Evolutionary conservation across 2,888 invertebrate genomes (phyloP), one percentile per base, ranked within the genome.

Genomic region (Calephelis perditalis): DNA sequence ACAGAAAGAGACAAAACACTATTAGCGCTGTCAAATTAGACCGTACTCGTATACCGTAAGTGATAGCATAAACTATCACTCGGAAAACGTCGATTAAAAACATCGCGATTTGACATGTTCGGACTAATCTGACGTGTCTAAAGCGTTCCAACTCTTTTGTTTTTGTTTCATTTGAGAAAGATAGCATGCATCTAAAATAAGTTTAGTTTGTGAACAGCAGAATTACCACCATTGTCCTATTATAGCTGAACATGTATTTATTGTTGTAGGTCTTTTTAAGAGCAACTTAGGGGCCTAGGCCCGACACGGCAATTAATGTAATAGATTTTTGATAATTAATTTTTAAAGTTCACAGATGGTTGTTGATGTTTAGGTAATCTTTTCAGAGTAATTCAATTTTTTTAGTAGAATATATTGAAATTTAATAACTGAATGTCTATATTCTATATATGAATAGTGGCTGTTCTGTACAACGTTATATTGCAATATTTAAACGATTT

Each of bases 261-360:
- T 60, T 66, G 61, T 58, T 54, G 66, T 67, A 63, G 65, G 67
- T 60, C 56, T 62, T 56, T 58, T 58, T 62, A 56, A 56, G 62
- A 62, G 63, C 52, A 66, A 65, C 66, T 71, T 86, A 86, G 78
- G 82, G 86, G 84, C 80, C 77, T 87, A 86, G 86, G 84, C 85
- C 84, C 81, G 66, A 68, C 62, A 64, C 64, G 66, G 66, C 64
- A 66, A 70, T 79, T 82, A 78, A 73, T 73, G 69, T 62, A 73
- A 75, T 75, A 76, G 73, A 76, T 75, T 80, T 49, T 52, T 52
- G 52, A 78, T 84, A 78, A 75, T 79, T 78, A 79, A 77, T 75
- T 76, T 75, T 80, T 82, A 73, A 86, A 82, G 82, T 85, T 87
- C 82, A 81, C 89, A 90, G 88, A 86, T 85, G 85, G 85, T 88